phyloP scores from a whole-genome alignment of 2,113 vertebrate species.

The Madoqua kirkii region DNA sequence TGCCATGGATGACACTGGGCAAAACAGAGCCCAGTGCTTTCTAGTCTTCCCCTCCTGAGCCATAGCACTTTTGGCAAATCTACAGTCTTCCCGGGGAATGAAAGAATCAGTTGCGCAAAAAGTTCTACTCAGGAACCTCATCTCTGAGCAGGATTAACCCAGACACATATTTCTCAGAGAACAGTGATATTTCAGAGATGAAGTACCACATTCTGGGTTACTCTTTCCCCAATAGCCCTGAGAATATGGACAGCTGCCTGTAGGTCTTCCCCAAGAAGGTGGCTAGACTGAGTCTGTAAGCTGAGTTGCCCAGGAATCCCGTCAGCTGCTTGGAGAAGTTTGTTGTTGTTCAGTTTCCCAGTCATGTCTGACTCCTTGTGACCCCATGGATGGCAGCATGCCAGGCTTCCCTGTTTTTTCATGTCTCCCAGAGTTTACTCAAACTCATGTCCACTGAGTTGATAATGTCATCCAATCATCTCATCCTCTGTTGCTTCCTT shows the following conservation, averaged over 20 bases:
- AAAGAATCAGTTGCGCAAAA: neutral
- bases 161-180: neutral
- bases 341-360: neutral
- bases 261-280: neutral
- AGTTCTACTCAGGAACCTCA: neutral
- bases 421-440: neutral
- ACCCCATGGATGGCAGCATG: neutral
- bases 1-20: neutral
- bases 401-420: neutral
- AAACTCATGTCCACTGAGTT: neutral
- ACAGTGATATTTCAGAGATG: neutral
- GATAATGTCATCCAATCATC: neutral
- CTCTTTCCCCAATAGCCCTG: neutral
- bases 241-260: no score
- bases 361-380: neutral
- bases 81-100: neutral
- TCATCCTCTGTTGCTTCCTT: neutral
- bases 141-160: neutral
- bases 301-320: rapidly evolving
- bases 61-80: neutral
- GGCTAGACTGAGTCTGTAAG: neutral
- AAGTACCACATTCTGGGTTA: neutral
- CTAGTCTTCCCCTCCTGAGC: neutral
- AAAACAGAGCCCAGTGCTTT: neutral
- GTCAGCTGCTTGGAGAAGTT: neutral